These are phyloP conservation scores for Metridium senile DNA, from an alignment of 92 coral and sea anemone species.

Conservation along the genomic window DNA sequence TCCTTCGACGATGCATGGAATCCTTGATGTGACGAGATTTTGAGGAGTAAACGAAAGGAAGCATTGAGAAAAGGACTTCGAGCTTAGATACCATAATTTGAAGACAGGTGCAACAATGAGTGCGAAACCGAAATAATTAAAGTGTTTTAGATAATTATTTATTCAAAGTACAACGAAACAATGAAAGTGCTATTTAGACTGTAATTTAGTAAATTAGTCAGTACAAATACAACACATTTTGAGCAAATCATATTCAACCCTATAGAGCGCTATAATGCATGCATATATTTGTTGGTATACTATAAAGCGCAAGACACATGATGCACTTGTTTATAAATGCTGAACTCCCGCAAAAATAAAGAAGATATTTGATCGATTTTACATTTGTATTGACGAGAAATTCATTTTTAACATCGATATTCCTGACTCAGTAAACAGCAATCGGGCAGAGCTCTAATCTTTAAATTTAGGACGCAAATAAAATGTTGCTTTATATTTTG, in stretches of 20 bases:
- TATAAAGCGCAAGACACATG: no score
- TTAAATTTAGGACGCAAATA: not conserved
- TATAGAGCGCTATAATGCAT: not conserved
- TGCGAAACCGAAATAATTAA: not conserved
- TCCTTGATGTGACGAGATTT: not conserved
- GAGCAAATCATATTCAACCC: not conserved
- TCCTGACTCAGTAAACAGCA: no score
- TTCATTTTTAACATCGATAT: not conserved
- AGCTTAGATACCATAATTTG: conserved; percentile 13
- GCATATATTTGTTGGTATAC: no score
- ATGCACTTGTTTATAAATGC: no score
- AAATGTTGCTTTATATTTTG: not conserved
- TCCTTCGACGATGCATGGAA: conserved; percentile 26
- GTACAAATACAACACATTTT: not conserved
- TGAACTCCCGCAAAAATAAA: no score
- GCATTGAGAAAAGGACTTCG: conserved; percentile 11
- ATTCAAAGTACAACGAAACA: not conserved
- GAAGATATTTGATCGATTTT: no score
- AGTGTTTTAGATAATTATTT: not conserved
- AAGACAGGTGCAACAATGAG: not conserved
- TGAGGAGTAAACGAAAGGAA: conserved; percentile 6
- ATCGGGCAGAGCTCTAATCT: not conserved
- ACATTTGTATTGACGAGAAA: not conserved
- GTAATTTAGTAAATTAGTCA: not conserved
- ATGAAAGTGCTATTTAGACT: not conserved